Conservation (phyloP, 2,888 invertebrate species). For the Autographa gamma region DNA sequence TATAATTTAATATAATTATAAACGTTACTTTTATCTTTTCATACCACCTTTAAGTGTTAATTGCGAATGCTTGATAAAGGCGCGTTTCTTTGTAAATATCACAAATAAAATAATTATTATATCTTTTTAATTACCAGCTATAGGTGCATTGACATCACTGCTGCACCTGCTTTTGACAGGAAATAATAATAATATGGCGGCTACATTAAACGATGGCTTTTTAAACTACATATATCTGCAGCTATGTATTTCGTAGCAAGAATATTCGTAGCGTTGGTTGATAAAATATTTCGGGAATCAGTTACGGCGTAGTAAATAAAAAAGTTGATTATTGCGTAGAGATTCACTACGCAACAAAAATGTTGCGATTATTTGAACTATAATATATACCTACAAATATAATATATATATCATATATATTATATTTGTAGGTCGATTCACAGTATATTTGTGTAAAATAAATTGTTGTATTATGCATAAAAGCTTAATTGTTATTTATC, state of each 20-base stretch:
- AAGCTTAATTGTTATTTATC: slow-evolving; percentile 24
- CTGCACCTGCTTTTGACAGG: slow-evolving; percentile 28
- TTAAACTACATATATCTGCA: background rate
- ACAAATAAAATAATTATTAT: slow-evolving; percentile 39
- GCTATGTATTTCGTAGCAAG: background rate
- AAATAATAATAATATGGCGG: slow-evolving; percentile 19
- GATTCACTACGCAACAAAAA: too few species aligned
- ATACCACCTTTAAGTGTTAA: slow-evolving; percentile 49
- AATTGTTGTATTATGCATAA: background rate
- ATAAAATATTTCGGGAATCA: background rate
- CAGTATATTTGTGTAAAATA: too few species aligned
- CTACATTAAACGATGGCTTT: background rate
- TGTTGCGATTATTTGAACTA: too few species aligned
- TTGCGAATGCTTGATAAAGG: slow-evolving; percentile 34
- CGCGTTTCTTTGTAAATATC: slow-evolving; percentile 36
- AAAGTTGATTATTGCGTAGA: too few species aligned
- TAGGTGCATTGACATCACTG: slow-evolving; percentile 8
- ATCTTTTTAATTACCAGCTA: slow-evolving; percentile 37
- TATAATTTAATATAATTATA: slow-evolving; percentile 37
- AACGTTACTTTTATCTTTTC: slow-evolving; percentile 28
- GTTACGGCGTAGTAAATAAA: background rate
- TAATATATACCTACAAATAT: too few species aligned
- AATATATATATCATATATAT: too few species aligned
- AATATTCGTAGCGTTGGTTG: background rate
- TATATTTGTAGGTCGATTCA: too few species aligned